A percentile compares a stretch with the other conserved stretches of the same genome.
Conservation (phyloP, 2,888 invertebrate species). For the Chrysomela aeneicollis region DNA sequence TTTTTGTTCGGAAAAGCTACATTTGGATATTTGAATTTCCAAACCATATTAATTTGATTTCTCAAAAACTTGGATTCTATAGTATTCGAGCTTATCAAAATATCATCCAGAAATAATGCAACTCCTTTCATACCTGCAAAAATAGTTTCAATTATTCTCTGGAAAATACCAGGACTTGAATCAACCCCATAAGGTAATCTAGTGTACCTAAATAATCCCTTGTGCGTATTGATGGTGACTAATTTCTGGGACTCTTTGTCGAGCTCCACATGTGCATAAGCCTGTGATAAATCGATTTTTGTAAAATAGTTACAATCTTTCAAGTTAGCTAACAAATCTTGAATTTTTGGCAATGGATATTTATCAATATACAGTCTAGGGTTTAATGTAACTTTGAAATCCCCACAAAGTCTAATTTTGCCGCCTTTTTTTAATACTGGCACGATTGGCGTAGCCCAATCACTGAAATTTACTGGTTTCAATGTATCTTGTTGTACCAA, state of each 20-base stretch:
- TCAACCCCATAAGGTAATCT: conserved; percentile 35
- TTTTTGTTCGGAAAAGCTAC: conserved; percentile 33
- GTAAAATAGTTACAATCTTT: conserved; percentile 22
- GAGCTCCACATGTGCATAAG: conserved; percentile 34
- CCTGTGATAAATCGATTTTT: conserved; percentile 37
- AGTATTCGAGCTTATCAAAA: conserved; percentile 24
- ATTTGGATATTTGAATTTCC: conserved; percentile 34
- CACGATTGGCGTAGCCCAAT: conserved; percentile 32
- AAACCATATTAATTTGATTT: conserved; percentile 30
- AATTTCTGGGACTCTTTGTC: conserved; percentile 23
- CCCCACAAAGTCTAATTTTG: conserved; percentile 24
- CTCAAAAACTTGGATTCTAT: conserved; percentile 22
- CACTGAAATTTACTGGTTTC: conserved; percentile 25
- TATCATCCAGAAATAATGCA: conserved; percentile 27
- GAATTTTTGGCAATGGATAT: conserved; percentile 33
- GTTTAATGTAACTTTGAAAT: conserved; percentile 39
- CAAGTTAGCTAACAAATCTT: conserved; percentile 31
- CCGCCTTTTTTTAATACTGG: conserved; percentile 9
- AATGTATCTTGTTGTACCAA: conserved; percentile 24
- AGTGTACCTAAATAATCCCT: conserved; percentile 32
- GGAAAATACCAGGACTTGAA: conserved; percentile 32
- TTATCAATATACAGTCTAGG: conserved; percentile 30
- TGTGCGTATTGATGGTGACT: conserved; percentile 33
- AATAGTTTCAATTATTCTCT: conserved; percentile 34
- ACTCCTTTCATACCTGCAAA: conserved; percentile 28